Percentiles rank a stretch among this genome's conserved stretches.
Conservation (phyloP, 2,113 vertebrate species). For the Odobenus rosmarus region DNA sequence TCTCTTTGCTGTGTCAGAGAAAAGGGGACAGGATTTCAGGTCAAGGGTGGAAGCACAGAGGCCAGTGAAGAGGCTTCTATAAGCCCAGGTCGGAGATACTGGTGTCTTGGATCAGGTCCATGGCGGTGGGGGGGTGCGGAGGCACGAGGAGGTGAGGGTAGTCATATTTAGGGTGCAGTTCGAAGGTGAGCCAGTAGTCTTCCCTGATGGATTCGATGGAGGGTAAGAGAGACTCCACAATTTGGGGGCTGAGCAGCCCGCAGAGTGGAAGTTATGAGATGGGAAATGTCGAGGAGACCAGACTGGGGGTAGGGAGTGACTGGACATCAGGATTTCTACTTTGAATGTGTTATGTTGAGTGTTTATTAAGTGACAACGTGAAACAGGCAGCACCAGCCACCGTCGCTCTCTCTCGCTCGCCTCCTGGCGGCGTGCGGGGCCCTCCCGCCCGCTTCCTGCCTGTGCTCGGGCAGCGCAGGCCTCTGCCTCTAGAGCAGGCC, state of each 20-base stretch:
- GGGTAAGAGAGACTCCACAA: neutral
- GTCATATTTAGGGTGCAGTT: neutral
- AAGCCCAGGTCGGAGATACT: neutral
- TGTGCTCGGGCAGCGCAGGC: accelerated
- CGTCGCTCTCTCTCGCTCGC: accelerated
- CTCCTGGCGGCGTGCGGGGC: neutral
- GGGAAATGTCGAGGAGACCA: neutral
- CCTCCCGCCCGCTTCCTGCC: neutral
- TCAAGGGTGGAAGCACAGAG: neutral
- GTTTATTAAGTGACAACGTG: neutral
- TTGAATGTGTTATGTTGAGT: neutral
- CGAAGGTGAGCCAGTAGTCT: neutral
- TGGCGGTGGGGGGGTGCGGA: too few species aligned
- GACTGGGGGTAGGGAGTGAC: neutral
- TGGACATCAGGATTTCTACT: neutral
- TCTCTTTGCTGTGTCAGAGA: neutral
- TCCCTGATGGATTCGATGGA: neutral
- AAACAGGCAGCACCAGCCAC: neutral
- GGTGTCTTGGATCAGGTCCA: neutral
- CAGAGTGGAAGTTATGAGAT: neutral
- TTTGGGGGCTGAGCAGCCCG: neutral
- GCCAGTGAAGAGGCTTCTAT: neutral
- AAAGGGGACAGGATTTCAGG: neutral
- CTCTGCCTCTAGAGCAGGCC: neutral
- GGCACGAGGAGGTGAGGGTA: neutral